These are phyloP conservation scores for Urocolius indicus DNA, from an alignment of 2,113 vertebrate species.

Conservation along the genomic window DNA sequence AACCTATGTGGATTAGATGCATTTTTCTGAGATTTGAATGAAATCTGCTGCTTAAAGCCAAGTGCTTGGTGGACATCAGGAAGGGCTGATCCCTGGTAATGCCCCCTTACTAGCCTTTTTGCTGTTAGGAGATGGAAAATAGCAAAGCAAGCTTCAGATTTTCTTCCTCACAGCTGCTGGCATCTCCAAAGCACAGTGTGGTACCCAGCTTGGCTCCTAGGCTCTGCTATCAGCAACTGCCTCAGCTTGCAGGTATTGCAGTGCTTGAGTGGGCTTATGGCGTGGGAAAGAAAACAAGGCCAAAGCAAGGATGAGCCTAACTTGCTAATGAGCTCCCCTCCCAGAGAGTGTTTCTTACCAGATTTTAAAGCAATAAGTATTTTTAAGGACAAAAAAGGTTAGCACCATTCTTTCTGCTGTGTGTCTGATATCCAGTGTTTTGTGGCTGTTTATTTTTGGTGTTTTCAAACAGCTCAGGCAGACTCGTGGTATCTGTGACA, in stretches of 20 bases:
- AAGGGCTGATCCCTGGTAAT: neutral
- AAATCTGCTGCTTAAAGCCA: neutral
- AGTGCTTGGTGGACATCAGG: neutral
- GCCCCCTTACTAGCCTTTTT: neutral
- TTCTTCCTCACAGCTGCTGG: neutral
- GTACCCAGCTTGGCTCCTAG: neutral
- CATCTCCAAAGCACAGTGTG: accelerated
- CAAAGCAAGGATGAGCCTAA: neutral
- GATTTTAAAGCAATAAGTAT: neutral
- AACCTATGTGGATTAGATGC: neutral
- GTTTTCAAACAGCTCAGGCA: neutral
- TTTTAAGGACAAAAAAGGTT: neutral
- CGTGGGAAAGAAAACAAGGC: neutral
- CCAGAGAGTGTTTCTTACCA: neutral
- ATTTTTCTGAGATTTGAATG: neutral
- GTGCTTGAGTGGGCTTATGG: neutral
- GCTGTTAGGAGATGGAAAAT: neutral
- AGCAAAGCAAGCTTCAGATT: neutral
- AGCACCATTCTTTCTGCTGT: neutral
- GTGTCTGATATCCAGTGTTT: neutral
- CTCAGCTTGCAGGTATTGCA: neutral
- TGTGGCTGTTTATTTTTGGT: neutral
- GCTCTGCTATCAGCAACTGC: neutral
- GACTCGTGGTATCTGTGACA: neutral
- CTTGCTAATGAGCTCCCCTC: neutral